Base-by-base conservation (phyloP, 2,797 vertebrate genomes). In the Lutjanus campechanus region DNA sequence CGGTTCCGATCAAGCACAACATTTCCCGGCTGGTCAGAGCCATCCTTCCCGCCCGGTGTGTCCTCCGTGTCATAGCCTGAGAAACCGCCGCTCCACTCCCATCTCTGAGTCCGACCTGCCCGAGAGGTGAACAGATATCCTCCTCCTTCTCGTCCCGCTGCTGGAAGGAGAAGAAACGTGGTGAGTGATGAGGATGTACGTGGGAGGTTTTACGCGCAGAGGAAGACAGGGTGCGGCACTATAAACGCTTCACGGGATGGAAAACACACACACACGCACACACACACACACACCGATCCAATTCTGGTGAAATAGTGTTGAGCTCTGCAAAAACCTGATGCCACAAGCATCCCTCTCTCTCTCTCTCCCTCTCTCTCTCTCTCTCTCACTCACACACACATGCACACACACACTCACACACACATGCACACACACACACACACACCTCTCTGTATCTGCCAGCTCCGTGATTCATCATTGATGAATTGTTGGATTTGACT, bases 1-100 rank as follows among this genome's bases (percentile, higher is more conserved):
- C 92, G 85, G 85, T 80, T 76, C 92, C 93, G 86, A 95, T 93
- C 93, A 96, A 85, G 91, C 85, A 78, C 79, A 95, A 59, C 90
- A 95, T 94, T 77, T 89, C 90, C 88, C 92, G 92, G 92, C 91
- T 86, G 88, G 73, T 92, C 17, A 89, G 79, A 91, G 86, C 88
- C 95, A 95, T 96, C 94, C 89, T 93, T 88, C 91, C 87, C 79
- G 84, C 88, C 88, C 84, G 83, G 73, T 84, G 89, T 62, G 85
- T 93, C 87, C 77, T 93, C 87, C 77, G 90, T 90, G 91, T 94
- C 93, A 95, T 87, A 89, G 91, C 78, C 91, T 55, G 85, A 81
- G 36, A 53, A 77, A 53, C 68, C 77, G 73, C 78, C 77, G 76
- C 85, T 88, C 85, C 88, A 64, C 86, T 89, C 82, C 89, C 92